phyloP scores from a whole-genome alignment of 2,113 vertebrate species.

The Hippocampus comes region DNA sequence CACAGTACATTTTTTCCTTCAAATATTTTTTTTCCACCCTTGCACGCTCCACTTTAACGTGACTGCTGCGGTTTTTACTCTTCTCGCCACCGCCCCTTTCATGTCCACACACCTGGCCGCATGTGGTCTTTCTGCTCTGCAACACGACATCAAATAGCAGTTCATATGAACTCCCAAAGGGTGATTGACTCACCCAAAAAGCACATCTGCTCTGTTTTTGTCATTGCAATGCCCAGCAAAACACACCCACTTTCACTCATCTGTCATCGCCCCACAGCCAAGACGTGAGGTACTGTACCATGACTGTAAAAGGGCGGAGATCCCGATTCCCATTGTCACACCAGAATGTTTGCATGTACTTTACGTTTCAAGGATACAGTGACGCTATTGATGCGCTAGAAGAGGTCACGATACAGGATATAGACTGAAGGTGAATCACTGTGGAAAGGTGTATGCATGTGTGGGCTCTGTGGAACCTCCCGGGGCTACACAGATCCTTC shows the following conservation, averaged over 20 bases:
- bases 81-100: constrained; percentile 61
- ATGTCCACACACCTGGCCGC: constrained; percentile 67
- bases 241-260: constrained; percentile 49
- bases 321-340: constrained; percentile 18
- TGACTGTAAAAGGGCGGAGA: constrained; percentile 50
- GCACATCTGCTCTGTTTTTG: constrained; percentile 66
- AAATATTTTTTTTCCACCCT: background rate
- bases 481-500: background rate
- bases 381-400: constrained; percentile 32
- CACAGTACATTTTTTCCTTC: background rate
- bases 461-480: constrained; percentile 1
- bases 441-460: constrained; percentile 16
- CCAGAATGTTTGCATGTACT: constrained; percentile 18
- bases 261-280: constrained; percentile 58
- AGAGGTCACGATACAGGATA: constrained; percentile 40
- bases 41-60: background rate
- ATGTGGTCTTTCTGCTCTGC: constrained; percentile 31
- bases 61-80: constrained; percentile 16
- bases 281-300: constrained; percentile 25
- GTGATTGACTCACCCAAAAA: constrained; percentile 60
- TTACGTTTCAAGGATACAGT: constrained; percentile 19
- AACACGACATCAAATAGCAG: constrained; percentile 64
- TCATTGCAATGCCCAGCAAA: constrained; percentile 60
- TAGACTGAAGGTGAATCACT: constrained; percentile 16
- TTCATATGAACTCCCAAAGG: constrained; percentile 44